These are phyloP conservation scores for Anagrus nilaparvatae DNA, from an alignment of 1,140 invertebrate genomes.

Conservation along the genomic window DNA sequence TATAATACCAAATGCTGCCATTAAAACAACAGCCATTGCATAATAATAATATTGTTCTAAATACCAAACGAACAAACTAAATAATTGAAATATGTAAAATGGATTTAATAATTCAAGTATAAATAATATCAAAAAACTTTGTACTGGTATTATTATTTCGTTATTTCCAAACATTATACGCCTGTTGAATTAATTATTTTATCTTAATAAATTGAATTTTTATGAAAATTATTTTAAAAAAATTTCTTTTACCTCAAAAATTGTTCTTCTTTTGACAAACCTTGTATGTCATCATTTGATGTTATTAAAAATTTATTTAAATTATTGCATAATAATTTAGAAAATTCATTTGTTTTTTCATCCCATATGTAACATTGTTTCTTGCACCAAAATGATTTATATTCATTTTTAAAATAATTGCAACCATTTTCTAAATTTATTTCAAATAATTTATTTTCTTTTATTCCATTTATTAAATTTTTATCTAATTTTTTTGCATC, in stretches of 20 bases:
- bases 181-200: constrained; percentile 35
- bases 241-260: constrained; percentile 32
- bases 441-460: constrained; percentile 26
- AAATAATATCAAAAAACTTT: constrained; percentile 58
- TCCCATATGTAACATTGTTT: constrained; percentile 63
- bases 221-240: not conserved
- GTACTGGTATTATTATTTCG: constrained; percentile 67
- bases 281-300: constrained; percentile 43
- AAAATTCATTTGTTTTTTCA: constrained; percentile 46
- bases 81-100: constrained; percentile 71
- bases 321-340: constrained; percentile 56
- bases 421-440: constrained; percentile 40
- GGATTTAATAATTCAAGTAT: constrained; percentile 81
- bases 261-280: constrained; percentile 48
- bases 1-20: constrained; percentile 76
- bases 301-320: constrained; percentile 45
- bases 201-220: not conserved
- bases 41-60: constrained; percentile 78
- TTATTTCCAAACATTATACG: constrained; percentile 69
- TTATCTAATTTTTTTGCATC: constrained; percentile 11
- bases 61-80: constrained; percentile 73
- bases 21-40: constrained; percentile 72
- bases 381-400: constrained; percentile 53
- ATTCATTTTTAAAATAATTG: constrained; percentile 27
- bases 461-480: constrained; percentile 23